Evolutionary conservation across 2,888 invertebrate genomes (phyloP), one percentile per base, ranked within the genome.

Genomic region (Onthophagus sagittarius): DNA sequence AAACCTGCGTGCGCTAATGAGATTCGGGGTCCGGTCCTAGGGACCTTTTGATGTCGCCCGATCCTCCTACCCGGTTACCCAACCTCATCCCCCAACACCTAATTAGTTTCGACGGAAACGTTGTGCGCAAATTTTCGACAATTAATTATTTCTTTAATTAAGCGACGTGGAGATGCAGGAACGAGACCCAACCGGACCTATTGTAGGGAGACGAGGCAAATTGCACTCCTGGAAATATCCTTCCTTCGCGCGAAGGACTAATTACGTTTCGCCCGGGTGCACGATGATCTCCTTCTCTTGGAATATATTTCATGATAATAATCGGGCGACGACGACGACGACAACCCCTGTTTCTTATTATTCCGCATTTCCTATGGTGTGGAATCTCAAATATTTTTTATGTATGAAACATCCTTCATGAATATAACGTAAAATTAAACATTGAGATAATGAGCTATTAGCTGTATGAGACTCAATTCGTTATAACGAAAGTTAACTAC

Each of bases 1-100:
- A 77, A 76, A 76, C 75, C 74, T 76, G 75, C 75, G 75, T 76
- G 73, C 39, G 39, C 75, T 78, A 78, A 79, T 79, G 79, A 81
- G 79, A 79, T 80, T 80, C 78, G 65, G 77, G 79, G 79, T 79
- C 80, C 78, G 77, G 75, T 23, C n/a, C 15, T 13, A 31, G 67
- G 67, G 77, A 80, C 78, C 80, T 79, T 80, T 80, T 81, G 80
- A 80, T 79, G 78, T 78, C 75, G 39, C 39, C 39, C 39, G 39
- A 23, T 53, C 39, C 9, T 53, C 39, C 39, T 53, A 11, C 39
- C 11, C 39, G 75, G 76, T 74, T 72, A 32, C 15, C 67, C 67
- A 23, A 23, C 32, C 67, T 23, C 5, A 9, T 7, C 63, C 15
- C 63, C 15, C 63, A 13, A 7, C 13, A 7, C 67, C 67, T 67